Base-by-base conservation (phyloP, 2,113 vertebrate genomes). In the Festucalex cinctus region DNA sequence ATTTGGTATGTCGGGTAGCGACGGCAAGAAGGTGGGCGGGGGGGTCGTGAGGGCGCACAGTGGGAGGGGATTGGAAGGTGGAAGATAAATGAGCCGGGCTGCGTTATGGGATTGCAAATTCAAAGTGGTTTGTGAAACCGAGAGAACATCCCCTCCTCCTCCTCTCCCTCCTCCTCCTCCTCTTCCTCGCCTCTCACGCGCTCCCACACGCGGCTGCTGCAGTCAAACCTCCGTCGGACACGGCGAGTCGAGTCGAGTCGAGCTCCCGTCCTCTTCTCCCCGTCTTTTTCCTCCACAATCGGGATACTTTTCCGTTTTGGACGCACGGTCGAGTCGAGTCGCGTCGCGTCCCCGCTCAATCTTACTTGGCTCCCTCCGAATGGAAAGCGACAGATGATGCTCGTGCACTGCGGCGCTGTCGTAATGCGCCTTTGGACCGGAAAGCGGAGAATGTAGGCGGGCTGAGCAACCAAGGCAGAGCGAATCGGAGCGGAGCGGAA, bases 111-210 rank as follows among this genome's bases (percentile, higher is more conserved):
- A 84, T 87, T 83, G 73, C 66, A 84, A 80, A 88, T 85, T 86
- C 74, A 58, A 85, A 87, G 79, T 82, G 85, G 75, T 85, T 84
- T 88, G 81, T 87, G 84, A 87, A 88, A 90, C 71, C 49, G 74
- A 82, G 84, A 85, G 75, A 73, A 54, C 69, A 26, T 56, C 73
- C 75, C n/a, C n/a, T n/a, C n/a, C 75, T 59, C 72, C 73, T 57
- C 69, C 56, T 60, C 56, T 7, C 22, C 35, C 12, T 10, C 37
- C 41, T 22, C 54, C 24, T 10, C 37, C n/a, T 22, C 7, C 63
- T 37, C 43, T 22, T 0, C 5, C 51, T 0, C 7, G 1, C n/a
- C 51, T 9, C 68, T n/a, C 3, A 3, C 49, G 9, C 14, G 17
- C 59, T 32, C 69, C 1, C 73, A 62, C 78, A 46, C 72, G 37